phyloP scores from a whole-genome alignment of 2,888 invertebrate genomes.

The Emesis castigata region DNA sequence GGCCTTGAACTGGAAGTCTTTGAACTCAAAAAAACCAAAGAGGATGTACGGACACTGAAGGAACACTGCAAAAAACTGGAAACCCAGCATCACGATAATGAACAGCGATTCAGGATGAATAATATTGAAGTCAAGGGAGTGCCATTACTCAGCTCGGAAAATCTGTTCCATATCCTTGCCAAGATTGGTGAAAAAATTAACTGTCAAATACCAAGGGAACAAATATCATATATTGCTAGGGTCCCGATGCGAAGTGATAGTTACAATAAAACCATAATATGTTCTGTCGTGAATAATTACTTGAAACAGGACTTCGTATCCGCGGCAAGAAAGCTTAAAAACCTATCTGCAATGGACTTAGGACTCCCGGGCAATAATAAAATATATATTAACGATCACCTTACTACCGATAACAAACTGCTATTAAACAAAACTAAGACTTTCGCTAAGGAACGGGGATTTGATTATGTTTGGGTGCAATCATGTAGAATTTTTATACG shows the following conservation, averaged over 20 bases:
- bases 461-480: not conserved
- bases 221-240: not conserved
- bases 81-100: not conserved
- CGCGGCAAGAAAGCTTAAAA: not conserved
- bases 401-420: slow-evolving; percentile 55
- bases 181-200: slow-evolving; percentile 26
- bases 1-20: slow-evolving; percentile 15
- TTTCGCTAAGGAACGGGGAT: slow-evolving; percentile 23
- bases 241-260: not conserved
- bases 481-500: slow-evolving; percentile 26
- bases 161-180: not conserved
- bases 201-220: not conserved
- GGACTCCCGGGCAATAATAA: slow-evolving; percentile 20
- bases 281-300: slow-evolving; percentile 51
- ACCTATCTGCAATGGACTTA: slow-evolving; percentile 26
- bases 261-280: slow-evolving; percentile 21
- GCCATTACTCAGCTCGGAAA: not conserved
- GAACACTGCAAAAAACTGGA: slow-evolving; percentile 17
- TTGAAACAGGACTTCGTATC: slow-evolving; percentile 8
- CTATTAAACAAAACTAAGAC: slow-evolving; percentile 53
- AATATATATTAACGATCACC: slow-evolving; percentile 56
- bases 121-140: slow-evolving; percentile 45
- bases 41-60: slow-evolving; percentile 13
- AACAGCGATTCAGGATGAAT: slow-evolving; percentile 34
- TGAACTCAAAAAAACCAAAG: slow-evolving; percentile 9